Evolutionary conservation across 2,113 vertebrate genomes (phyloP).

Genomic region (Leptocoma aspasia): DNA sequence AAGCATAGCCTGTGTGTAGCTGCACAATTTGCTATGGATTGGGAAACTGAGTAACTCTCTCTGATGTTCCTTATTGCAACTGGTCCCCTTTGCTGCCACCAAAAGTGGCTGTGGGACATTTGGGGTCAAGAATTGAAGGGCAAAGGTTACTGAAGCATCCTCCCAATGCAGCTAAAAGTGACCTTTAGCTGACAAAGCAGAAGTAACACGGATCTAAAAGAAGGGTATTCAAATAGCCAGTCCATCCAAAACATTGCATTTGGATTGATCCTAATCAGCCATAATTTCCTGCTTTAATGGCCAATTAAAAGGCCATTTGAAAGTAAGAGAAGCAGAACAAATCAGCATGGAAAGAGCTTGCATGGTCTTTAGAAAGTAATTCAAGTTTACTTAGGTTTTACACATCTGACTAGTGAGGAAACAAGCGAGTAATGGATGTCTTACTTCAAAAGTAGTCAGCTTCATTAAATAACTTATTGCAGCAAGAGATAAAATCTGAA

Average conservation of each 20-base stretch:
- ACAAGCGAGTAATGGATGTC: neutral
- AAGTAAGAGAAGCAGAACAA: conserved; percentile 69
- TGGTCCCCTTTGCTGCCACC: neutral
- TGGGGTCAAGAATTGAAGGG: conserved; percentile 45
- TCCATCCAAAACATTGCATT: conserved; percentile 40
- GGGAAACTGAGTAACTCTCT: neutral
- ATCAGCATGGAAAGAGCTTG: conserved; percentile 7
- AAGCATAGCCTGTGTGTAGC: neutral
- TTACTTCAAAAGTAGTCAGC: neutral
- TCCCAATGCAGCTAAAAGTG: conserved; percentile 31
- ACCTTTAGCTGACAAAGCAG: conserved; percentile 65
- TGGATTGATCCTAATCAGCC: conserved; percentile 66
- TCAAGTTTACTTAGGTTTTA: conserved; percentile 41
- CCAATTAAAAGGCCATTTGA: conserved; percentile 68
- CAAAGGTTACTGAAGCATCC: conserved; percentile 56
- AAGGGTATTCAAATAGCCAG: conserved; percentile 44
- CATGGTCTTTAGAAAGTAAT: conserved; percentile 28
- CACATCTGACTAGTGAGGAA: conserved; percentile 26
- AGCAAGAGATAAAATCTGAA: neutral
- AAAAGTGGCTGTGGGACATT: neutral
- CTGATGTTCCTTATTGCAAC: neutral
- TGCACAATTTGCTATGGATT: neutral
- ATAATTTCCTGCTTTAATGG: conserved; percentile 70
- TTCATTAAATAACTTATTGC: neutral
- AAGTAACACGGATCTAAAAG: conserved; percentile 19